Evolutionary conservation across 2,113 vertebrate genomes (phyloP).

Genomic region (Apteryx mantelli): DNA sequence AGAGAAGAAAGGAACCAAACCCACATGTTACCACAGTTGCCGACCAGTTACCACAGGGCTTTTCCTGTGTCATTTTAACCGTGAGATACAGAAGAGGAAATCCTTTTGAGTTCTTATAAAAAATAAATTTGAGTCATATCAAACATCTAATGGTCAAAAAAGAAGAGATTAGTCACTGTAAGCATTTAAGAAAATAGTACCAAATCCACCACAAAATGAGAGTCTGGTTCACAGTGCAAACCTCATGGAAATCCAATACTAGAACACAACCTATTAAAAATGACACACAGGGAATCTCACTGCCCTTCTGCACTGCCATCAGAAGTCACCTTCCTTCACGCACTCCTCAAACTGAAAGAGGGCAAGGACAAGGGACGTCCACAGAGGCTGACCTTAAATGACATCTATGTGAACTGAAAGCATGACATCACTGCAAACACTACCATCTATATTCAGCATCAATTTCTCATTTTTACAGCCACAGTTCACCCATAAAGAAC

Average conservation of each 20-base stretch:
- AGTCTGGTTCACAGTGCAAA: neutral
- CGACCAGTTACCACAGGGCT: neutral
- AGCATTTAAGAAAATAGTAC: neutral
- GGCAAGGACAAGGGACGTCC: neutral
- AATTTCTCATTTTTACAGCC: neutral
- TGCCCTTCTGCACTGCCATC: neutral
- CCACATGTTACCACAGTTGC: neutral
- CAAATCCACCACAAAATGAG: neutral
- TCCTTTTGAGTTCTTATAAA: neutral
- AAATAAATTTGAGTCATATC: neutral
- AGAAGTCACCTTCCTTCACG: neutral
- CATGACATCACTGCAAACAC: neutral
- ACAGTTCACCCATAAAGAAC: neutral
- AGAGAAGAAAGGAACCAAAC: constrained; percentile 14
- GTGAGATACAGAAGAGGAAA: neutral
- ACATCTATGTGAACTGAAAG: neutral
- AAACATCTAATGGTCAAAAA: neutral
- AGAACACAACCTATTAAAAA: neutral
- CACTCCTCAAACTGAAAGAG: neutral
- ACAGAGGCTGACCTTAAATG: neutral
- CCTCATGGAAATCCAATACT: neutral
- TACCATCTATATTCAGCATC: neutral
- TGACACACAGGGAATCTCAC: neutral
- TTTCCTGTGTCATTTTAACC: constrained; percentile 21
- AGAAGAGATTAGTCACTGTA: neutral